These are phyloP conservation scores for Rutpela maculata DNA, from an alignment of 2,888 invertebrate species.

Conservation along the genomic window DNA sequence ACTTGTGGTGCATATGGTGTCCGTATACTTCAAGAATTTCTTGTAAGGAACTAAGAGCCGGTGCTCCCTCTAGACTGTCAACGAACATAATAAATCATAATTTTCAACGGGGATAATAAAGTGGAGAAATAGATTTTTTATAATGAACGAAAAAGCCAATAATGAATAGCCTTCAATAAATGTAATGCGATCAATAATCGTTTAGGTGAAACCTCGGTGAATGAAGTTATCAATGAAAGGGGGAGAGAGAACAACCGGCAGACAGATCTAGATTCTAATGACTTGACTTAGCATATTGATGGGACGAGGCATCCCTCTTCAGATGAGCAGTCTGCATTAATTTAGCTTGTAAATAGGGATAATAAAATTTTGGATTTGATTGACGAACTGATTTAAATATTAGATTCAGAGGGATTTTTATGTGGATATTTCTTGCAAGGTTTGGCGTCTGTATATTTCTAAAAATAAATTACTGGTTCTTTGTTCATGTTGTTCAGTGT, in stretches of 20 bases:
- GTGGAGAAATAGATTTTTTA: constrained; percentile 28
- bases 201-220: constrained; percentile 33
- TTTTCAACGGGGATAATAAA: constrained; percentile 28
- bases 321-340: constrained; percentile 37
- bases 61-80: not conserved
- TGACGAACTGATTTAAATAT: constrained; percentile 33
- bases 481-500: no score
- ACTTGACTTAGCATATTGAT: constrained; percentile 51
- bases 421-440: not conserved
- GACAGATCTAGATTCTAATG: constrained; percentile 49
- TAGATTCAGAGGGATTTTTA: not conserved
- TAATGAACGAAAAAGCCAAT: constrained; percentile 20
- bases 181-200: constrained; percentile 35
- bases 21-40: not conserved
- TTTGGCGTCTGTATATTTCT: not conserved
- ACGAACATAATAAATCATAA: constrained; percentile 32
- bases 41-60: not conserved
- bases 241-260: constrained; percentile 38
- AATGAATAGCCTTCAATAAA: constrained; percentile 37
- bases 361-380: constrained; percentile 37
- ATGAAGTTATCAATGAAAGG: constrained; percentile 41
- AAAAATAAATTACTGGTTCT: no score
- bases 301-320: constrained; percentile 40
- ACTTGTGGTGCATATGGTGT: not conserved
- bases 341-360: constrained; percentile 38